Percentiles rank a stretch among this genome's conserved stretches.
Evolutionary conservation across 37 sponge, comb jelly and placozoan genomes (phyloP).

Genomic region (Cliona cf. orientalis): DNA sequence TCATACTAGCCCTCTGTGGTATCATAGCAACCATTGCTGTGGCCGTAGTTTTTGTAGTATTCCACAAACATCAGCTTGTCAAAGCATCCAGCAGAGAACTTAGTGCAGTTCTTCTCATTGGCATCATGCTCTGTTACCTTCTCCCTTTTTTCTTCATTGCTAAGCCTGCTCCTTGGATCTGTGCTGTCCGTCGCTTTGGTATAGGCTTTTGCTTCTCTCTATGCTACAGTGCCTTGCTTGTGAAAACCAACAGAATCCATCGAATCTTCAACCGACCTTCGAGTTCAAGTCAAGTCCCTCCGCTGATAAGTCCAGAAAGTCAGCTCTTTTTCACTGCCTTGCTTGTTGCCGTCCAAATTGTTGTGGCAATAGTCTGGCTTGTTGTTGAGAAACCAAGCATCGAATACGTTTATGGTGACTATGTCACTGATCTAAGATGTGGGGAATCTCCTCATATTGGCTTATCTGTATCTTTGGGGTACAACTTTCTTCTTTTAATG

Average conservation of each 20-base stretch:
- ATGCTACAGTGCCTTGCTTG: constrained; percentile 62
- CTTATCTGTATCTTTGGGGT: constrained; percentile 29
- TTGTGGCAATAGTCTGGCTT: constrained; percentile 46
- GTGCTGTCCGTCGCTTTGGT: constrained; percentile 45
- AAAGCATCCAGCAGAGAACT: constrained; percentile 84
- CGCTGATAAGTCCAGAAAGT: constrained; percentile 15
- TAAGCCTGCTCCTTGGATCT: constrained; percentile 47
- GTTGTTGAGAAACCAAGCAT: constrained; percentile 19
- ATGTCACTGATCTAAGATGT: constrained; percentile 30
- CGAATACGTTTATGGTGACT: neutral
- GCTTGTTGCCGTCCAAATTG: constrained; percentile 47
- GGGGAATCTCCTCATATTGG: constrained; percentile 29
- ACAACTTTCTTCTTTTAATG: constrained; percentile 51
- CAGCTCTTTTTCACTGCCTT: constrained; percentile 63
- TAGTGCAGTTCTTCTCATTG: constrained; percentile 53
- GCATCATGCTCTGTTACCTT: constrained; percentile 48
- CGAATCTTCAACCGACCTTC: constrained; percentile 59
- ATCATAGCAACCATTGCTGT: constrained; percentile 17
- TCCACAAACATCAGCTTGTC: constrained; percentile 41
- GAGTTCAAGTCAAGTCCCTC: neutral
- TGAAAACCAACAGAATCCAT: constrained; percentile 68
- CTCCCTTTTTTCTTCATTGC: constrained; percentile 50
- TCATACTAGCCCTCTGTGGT: constrained; percentile 44
- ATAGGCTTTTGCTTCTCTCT: constrained; percentile 56
- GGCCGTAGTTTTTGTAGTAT: constrained; percentile 40